A percentile compares a stretch with the other conserved stretches of the same genome.
Conservation (phyloP, 2,888 invertebrate species). For the Leptura quadrifasciata region DNA sequence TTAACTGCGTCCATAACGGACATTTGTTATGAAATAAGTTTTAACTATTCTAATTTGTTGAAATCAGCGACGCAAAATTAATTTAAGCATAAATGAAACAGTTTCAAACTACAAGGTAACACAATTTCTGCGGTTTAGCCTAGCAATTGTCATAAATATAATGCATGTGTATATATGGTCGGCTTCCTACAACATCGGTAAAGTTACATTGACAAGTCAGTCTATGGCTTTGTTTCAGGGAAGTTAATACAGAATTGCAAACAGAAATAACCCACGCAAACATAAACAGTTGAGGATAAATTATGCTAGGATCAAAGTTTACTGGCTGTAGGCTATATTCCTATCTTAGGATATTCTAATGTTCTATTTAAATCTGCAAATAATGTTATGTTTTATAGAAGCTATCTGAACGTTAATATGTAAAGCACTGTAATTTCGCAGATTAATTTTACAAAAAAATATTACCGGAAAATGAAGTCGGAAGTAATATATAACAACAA, state of each 20-base stretch:
- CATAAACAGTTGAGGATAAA: background rate
- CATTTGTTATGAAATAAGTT: background rate
- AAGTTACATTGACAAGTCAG: constrained; percentile 23
- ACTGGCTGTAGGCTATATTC: background rate
- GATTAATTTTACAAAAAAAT: background rate
- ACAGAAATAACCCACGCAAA: background rate
- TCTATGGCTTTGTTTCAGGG: background rate
- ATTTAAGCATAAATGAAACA: constrained; percentile 8
- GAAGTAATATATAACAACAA: background rate
- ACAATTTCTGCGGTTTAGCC: constrained; percentile 29
- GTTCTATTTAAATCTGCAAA: background rate
- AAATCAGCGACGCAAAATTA: constrained; percentile 13
- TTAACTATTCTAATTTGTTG: constrained; percentile 1
- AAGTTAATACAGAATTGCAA: background rate
- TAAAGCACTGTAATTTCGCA: background rate
- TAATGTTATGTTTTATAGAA: background rate
- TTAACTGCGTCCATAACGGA: background rate
- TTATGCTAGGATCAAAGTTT: background rate
- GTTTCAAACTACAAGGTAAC: constrained; percentile 21
- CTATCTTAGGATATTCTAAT: background rate
- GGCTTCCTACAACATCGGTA: constrained; percentile 20
- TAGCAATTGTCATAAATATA: constrained; percentile 23
- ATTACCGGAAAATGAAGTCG: background rate
- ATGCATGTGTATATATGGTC: constrained; percentile 34
- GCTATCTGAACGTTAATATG: background rate